Base-by-base conservation (phyloP, 2,797 vertebrate species). In the Meriones psammophilus region DNA sequence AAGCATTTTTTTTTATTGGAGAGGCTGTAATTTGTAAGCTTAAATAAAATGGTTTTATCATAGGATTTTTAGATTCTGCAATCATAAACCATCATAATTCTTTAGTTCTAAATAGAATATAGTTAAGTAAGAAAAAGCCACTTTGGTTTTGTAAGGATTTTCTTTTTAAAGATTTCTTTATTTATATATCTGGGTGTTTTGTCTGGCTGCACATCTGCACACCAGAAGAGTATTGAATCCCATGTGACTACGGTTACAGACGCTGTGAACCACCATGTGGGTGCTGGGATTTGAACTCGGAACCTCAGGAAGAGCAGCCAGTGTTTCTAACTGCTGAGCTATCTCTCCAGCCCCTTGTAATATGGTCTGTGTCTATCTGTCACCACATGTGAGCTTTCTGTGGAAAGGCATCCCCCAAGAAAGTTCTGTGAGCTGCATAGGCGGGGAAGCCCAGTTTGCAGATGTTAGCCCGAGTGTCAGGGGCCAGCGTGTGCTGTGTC, bases 41-140 rank as follows among this genome's bases (percentile, higher is more conserved):
- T 96, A 36, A 36, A 92, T 94, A 64, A 94, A 90, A 80, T 87
- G 5, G 50, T 74, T 94, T 92, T 92, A 24, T 91, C 15, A 88
- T 95, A 92, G 36, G 36, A 62, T 85, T 92, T 94, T 50, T 24
- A 64, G 42, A 69, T 58, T 83, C 42, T 86, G 33, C 1, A 79
- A 5, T 85, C 50, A 80, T 94, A 68, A 96, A 66, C 24, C 90
- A 86, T 46, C 9, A 80, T 60, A 20, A 46, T 89, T 54, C 18
- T 80, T 91, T 89, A 74, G 22, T 87, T 64, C 15, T 69, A 78
- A 92, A 86, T 3, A 94, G 50, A 91, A 60, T 42, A 83, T 92
- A 58, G 64, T 46, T 86, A 62, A 92, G 77, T 81, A 84, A 94
- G 84, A 74, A 58, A 95, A 95, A 91, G 33, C 58, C 87, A 28